These are phyloP conservation scores for Barbus barbus DNA, from an alignment of 2,113 vertebrate species.

Conservation along the genomic window DNA sequence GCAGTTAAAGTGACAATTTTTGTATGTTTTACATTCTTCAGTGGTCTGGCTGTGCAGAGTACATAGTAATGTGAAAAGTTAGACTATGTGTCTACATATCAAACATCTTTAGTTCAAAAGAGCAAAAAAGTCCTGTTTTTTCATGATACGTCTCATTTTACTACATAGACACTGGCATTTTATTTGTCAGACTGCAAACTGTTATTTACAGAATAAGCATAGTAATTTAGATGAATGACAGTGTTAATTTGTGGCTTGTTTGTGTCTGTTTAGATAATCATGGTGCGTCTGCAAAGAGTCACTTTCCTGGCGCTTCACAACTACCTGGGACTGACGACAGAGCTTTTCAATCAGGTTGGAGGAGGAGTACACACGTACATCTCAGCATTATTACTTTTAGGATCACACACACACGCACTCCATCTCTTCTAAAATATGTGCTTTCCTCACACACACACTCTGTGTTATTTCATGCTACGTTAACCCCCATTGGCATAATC, in stretches of 20 bases:
- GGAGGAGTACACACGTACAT: conserved; percentile 24
- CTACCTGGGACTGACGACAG: conserved; percentile 92
- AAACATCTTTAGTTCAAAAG: not conserved
- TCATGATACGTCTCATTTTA: too few relatives aligned
- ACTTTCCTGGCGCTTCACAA: conserved; percentile 92
- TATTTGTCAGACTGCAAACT: not conserved
- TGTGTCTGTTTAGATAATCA: conserved; percentile 85
- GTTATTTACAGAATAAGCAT: not conserved
- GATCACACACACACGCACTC: conserved; percentile 23
- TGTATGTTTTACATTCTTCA: not conserved
- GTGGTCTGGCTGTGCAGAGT: not conserved
- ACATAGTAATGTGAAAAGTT: not conserved
- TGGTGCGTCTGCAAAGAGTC: conserved; percentile 94
- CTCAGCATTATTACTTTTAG: conserved; percentile 45
- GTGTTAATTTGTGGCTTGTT: conserved; percentile 28
- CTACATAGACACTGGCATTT: not conserved
- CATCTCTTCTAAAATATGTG: conserved; percentile 36
- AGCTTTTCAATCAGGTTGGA: conserved; percentile 92
- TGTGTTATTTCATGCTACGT: conserved; percentile 69
- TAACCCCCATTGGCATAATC: conserved; percentile 64
- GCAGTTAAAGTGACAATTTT: not conserved
- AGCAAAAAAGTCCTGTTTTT: not conserved
- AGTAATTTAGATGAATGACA: not conserved
- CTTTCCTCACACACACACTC: conserved; percentile 33
- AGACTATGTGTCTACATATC: not conserved